Percentiles rank a stretch among this genome's conserved stretches.
Conservation (phyloP, 2,113 vertebrate genomes). For the Dinomys branickii region DNA sequence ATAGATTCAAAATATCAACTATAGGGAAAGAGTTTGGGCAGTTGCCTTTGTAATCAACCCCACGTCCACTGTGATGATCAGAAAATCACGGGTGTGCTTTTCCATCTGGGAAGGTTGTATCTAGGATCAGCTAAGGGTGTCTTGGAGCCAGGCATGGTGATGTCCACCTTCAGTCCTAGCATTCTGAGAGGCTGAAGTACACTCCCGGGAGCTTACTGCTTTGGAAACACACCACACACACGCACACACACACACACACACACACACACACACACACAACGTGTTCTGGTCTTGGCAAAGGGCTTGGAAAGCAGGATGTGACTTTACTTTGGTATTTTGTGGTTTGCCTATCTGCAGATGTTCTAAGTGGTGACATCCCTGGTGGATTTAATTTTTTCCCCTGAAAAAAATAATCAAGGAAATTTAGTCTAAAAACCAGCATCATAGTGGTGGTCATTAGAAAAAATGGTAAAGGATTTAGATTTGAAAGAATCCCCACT, state of each 20-base stretch:
- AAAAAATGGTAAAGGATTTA: background rate
- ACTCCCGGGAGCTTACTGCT: background rate
- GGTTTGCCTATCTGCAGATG: conserved; percentile 48
- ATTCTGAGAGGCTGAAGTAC: background rate
- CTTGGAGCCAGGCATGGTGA: rapidly evolving
- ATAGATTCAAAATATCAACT: background rate
- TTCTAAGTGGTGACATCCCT: background rate
- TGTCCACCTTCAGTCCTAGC: background rate
- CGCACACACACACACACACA: background rate
- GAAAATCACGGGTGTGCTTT: background rate
- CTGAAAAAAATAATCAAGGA: background rate
- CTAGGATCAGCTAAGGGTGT: background rate
- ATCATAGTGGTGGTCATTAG: background rate
- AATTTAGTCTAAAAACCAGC: background rate
- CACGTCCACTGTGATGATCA: background rate
- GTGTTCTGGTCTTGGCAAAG: background rate
- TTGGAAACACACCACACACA: background rate
- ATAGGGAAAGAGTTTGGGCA: too few species aligned
- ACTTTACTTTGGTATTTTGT: conserved; percentile 57
- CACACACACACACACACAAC: background rate
- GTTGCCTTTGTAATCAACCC: too few species aligned
- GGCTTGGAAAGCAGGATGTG: background rate
- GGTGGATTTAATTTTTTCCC: background rate
- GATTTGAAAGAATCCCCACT: background rate
- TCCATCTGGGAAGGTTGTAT: rapidly evolving